Conservation (phyloP, 2,888 invertebrate species). For the Mythimna vitellina region DNA sequence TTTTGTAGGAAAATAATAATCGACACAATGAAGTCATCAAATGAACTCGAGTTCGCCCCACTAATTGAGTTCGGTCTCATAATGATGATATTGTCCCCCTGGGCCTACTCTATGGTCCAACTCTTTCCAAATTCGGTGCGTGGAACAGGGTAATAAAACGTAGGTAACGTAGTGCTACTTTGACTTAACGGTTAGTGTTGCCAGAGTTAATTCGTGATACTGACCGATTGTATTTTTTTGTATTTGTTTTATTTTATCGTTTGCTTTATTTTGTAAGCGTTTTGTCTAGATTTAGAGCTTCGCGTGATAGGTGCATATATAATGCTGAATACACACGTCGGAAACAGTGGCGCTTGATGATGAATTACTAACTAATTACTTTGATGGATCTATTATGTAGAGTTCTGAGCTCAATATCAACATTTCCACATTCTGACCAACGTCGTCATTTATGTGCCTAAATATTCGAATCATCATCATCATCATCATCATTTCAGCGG, state of each 20-base stretch:
- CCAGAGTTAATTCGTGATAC: slow-evolving; percentile 34
- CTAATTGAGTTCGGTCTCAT: slow-evolving; percentile 56
- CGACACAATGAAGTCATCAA: slow-evolving; percentile 87
- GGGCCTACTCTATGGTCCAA: slow-evolving; percentile 36
- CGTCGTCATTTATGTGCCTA: neutral
- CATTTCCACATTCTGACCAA: neutral
- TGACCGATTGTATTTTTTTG: slow-evolving; percentile 10
- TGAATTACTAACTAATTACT: slow-evolving; percentile 20
- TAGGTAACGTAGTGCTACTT: slow-evolving; percentile 33
- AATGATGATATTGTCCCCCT: slow-evolving; percentile 56
- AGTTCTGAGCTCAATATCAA: slow-evolving; percentile 2
- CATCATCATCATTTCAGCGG: too few relatives aligned
- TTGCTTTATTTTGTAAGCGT: slow-evolving; percentile 4
- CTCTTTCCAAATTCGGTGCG: slow-evolving; percentile 44
- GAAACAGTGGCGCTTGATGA: slow-evolving; percentile 8
- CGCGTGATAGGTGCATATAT: slow-evolving; percentile 23
- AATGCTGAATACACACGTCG: slow-evolving; percentile 11
- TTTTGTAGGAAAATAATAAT: slow-evolving; percentile 82
- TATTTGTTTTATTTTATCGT: slow-evolving; percentile 14
- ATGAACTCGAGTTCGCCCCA: slow-evolving; percentile 60
- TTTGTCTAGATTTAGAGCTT: slow-evolving; percentile 7
- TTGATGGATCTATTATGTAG: neutral
- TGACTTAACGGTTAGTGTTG: slow-evolving; percentile 46
- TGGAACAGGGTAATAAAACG: slow-evolving; percentile 53
- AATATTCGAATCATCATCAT: too few relatives aligned